Percentiles rank a stretch among this genome's conserved stretches.
Evolutionary conservation across 2,888 invertebrate species (phyloP).

Genomic region (Myopa tessellatipennis): DNA sequence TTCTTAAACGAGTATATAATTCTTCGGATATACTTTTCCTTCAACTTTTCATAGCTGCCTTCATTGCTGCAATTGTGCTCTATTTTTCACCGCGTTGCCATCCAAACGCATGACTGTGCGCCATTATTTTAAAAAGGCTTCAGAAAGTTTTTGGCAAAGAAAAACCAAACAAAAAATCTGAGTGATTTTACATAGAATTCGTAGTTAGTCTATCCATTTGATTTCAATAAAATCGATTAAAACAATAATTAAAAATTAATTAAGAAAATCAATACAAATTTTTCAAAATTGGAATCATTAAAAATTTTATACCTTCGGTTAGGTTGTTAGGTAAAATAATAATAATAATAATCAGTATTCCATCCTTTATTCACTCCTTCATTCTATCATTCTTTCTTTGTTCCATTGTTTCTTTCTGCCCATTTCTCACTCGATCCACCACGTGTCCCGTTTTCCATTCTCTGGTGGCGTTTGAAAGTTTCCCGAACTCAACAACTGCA

Average conservation of each 20-base stretch:
- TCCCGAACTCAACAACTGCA: constrained; percentile 32
- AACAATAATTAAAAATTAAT: neutral
- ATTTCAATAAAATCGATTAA: no score
- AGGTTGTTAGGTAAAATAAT: neutral
- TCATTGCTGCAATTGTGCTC: constrained; percentile 13
- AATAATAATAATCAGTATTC: no score
- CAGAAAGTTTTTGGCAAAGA: constrained; percentile 33
- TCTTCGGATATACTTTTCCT: neutral
- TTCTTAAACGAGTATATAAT: neutral
- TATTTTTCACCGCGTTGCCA: neutral
- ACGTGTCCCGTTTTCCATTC: no score
- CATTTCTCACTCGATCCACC: no score
- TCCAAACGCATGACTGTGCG: constrained; percentile 29
- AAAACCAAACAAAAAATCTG: neutral
- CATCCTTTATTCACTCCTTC: no score
- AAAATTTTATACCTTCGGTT: neutral
- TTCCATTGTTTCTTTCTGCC: no score
- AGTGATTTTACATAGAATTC: no score
- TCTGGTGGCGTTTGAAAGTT: neutral
- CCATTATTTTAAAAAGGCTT: constrained; percentile 21
- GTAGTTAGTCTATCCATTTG: no score
- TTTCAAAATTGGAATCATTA: neutral
- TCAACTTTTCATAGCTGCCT: constrained; percentile 12
- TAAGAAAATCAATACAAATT: neutral
- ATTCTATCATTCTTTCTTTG: no score